These are phyloP conservation scores for Melinaea marsaeus DNA, from an alignment of 2,888 invertebrate genomes.

Conservation along the genomic window DNA sequence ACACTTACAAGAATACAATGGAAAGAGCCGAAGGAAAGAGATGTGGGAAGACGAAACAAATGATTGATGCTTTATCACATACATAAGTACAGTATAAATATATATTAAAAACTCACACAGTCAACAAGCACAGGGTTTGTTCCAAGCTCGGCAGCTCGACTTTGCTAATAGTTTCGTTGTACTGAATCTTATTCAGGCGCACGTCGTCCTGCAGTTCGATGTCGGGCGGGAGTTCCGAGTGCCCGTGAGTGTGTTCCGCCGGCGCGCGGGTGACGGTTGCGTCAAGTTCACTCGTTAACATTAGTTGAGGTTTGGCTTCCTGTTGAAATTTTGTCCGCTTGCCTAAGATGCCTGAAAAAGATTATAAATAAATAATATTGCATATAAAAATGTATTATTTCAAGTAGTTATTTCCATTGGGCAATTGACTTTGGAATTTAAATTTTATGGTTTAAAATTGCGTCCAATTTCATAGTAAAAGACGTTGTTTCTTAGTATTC, in stretches of 20 bases:
- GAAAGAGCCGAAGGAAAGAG: too few relatives aligned
- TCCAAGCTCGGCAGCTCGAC: conserved; percentile 83
- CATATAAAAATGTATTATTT: too few relatives aligned
- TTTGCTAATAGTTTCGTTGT: conserved; percentile 73
- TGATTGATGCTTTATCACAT: not conserved
- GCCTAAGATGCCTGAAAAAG: conserved; percentile 84
- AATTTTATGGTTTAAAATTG: too few relatives aligned
- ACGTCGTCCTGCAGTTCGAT: conserved; percentile 91
- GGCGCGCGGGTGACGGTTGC: conserved; percentile 60
- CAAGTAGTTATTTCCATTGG: too few relatives aligned
- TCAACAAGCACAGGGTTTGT: conserved; percentile 87
- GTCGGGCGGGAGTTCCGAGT: conserved; percentile 78
- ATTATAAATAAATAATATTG: conserved; percentile 8
- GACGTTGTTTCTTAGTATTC: too few relatives aligned
- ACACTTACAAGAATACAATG: too few relatives aligned
- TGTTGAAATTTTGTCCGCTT: conserved; percentile 94
- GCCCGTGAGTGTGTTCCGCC: conserved; percentile 69
- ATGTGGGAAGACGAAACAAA: too few relatives aligned
- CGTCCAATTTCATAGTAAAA: too few relatives aligned
- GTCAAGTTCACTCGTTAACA: conserved; percentile 80
- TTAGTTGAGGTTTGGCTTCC: conserved; percentile 88
- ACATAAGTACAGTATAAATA: not conserved
- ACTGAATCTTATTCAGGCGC: conserved; percentile 87
- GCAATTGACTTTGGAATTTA: too few relatives aligned
- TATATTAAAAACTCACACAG: conserved; percentile 79